phyloP scores from a whole-genome alignment of 37 sponge, comb jelly and placozoan species.

The Oopsacas minuta region DNA sequence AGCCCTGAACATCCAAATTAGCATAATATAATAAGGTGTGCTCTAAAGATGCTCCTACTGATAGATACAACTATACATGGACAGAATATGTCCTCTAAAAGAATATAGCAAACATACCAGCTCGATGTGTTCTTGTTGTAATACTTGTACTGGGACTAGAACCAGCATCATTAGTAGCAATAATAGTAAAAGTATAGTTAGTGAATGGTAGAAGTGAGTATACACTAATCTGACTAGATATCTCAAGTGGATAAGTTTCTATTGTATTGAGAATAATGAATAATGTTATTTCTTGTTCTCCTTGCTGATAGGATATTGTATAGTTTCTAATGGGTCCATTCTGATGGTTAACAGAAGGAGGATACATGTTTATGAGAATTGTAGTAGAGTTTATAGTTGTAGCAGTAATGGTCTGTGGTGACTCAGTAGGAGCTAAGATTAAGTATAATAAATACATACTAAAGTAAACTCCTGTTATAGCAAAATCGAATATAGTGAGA shows the following conservation, averaged over 20 bases:
- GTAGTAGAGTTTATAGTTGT: neutral
- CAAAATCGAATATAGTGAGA: no score
- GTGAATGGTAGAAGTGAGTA: neutral
- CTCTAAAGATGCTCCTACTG: no score
- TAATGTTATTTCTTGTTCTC: no score
- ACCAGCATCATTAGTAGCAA: neutral
- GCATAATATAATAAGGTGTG: no score
- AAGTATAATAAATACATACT: neutral
- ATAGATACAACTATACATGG: no score
- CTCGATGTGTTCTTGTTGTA: neutral
- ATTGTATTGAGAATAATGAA: neutral
- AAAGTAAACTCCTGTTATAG: no score
- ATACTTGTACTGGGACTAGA: neutral
- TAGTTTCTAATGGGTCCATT: slow-evolving; percentile 11
- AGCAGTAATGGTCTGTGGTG: neutral
- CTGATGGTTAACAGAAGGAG: neutral
- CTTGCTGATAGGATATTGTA: neutral
- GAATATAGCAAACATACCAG: neutral
- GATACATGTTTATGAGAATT: neutral
- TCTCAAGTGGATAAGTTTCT: neutral
- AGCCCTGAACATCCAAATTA: no score
- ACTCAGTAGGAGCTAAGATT: neutral
- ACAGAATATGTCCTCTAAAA: no score
- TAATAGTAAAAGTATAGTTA: neutral
- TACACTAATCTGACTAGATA: neutral